phyloP scores from a whole-genome alignment of 1,140 invertebrate genomes.

The Helicoverpa armigera region DNA sequence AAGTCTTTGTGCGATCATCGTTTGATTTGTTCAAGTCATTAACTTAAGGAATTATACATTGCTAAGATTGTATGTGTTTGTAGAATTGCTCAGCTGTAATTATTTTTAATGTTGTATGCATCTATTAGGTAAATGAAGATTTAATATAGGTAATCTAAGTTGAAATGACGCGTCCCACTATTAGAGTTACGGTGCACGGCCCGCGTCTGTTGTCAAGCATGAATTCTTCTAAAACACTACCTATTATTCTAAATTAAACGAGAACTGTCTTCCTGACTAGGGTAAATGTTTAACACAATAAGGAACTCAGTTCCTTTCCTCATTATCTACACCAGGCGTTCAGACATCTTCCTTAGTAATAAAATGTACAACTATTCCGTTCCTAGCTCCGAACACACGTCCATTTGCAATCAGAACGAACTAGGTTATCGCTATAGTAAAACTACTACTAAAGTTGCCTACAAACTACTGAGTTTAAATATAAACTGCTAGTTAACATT shows the following conservation, averaged over 20 bases:
- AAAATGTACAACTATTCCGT: background rate
- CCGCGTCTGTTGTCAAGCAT: too few relatives aligned
- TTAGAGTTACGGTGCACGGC: too few relatives aligned
- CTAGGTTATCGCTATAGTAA: conserved; percentile 15
- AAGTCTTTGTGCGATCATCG: conserved; percentile 33
- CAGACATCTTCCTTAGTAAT: too few relatives aligned
- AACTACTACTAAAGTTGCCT: background rate
- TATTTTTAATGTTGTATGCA: background rate
- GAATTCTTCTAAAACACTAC: too few relatives aligned
- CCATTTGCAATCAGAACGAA: conserved; percentile 22
- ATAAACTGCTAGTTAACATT: conserved; percentile 33
- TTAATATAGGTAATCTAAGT: too few relatives aligned
- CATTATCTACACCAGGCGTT: too few relatives aligned
- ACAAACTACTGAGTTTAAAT: conserved; percentile 32
- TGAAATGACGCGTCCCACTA: too few relatives aligned
- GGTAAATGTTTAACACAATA: too few relatives aligned
- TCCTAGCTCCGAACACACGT: background rate
- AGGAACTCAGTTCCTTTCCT: too few relatives aligned
- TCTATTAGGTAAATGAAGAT: too few relatives aligned
- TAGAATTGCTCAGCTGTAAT: background rate
- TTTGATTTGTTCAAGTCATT: conserved; percentile 23
- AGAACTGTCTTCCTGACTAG: too few relatives aligned
- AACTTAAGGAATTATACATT: conserved; percentile 11
- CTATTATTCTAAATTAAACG: too few relatives aligned
- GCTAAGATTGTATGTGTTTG: background rate